Conservation (phyloP, 2,113 vertebrate species). For the Vidua macroura region DNA sequence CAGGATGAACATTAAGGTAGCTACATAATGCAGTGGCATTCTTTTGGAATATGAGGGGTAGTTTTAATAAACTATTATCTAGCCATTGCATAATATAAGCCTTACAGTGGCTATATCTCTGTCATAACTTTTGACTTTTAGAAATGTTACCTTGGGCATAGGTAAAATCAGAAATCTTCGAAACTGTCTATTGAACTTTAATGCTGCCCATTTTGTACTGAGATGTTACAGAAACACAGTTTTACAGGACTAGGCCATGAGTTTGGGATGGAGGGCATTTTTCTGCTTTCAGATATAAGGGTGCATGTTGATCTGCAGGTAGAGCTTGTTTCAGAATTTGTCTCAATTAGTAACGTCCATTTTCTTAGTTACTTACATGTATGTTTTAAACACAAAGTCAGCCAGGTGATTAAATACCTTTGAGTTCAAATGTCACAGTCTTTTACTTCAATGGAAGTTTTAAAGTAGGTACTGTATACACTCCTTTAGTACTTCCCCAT, state of each 20-base stretch:
- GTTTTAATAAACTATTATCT: slow-evolving; percentile 71
- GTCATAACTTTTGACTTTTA: neutral
- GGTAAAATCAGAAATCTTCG: neutral
- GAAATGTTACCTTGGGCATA: neutral
- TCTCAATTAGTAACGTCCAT: neutral
- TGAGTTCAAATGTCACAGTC: neutral
- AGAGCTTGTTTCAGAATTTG: neutral
- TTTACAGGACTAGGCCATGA: neutral
- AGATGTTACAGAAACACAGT: neutral
- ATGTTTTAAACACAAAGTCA: neutral
- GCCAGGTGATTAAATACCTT: neutral
- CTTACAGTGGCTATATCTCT: slow-evolving; percentile 27
- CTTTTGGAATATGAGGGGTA: slow-evolving; percentile 54
- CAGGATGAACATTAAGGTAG: slow-evolving; percentile 70
- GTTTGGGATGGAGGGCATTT: neutral
- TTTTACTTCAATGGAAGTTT: neutral
- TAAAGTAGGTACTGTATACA: neutral
- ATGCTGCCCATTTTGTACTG: neutral
- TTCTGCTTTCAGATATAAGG: neutral
- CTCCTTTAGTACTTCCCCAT: neutral
- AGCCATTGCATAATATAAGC: neutral
- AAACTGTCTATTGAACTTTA: neutral
- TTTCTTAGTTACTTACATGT: neutral
- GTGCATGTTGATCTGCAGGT: neutral
- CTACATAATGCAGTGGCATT: slow-evolving; percentile 64